Conservation (phyloP, 30 jellyfish, hydroid and myxozoan species). For the Cassiopea xamachana region DNA sequence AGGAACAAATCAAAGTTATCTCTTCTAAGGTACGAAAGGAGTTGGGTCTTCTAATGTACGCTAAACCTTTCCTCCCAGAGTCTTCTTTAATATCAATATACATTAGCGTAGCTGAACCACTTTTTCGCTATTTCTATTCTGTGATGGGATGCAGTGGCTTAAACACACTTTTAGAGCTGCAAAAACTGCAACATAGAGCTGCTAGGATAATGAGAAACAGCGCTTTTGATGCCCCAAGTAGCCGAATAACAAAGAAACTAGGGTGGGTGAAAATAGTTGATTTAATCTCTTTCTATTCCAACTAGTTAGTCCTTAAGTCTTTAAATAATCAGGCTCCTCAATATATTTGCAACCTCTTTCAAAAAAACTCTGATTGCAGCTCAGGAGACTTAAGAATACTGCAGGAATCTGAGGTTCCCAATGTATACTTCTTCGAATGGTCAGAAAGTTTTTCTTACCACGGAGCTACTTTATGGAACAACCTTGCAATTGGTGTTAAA, state of each 20-base stretch:
- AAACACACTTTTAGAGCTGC: neutral
- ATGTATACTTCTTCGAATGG: no score
- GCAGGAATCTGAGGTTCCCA: no score
- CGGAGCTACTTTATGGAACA: no score
- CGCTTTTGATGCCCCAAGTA: neutral
- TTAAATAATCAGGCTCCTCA: neutral
- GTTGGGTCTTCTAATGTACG: no score
- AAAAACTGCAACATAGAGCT: neutral
- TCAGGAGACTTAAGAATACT: no score
- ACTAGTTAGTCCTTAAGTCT: constrained; percentile 10
- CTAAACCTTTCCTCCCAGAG: neutral
- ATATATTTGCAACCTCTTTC: no score
- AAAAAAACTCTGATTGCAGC: no score
- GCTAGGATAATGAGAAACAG: neutral
- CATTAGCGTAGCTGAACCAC: neutral
- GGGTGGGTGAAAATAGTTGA: constrained; percentile 2
- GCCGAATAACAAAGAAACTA: neutral
- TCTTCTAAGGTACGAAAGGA: no score
- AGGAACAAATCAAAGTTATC: no score
- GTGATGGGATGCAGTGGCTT: neutral
- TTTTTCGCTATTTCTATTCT: neutral
- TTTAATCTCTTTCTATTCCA: neutral
- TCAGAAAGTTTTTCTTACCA: no score
- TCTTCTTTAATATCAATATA: neutral
- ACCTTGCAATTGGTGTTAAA: no score